Evolutionary conservation across 2,113 vertebrate genomes (phyloP), one percentile per base, ranked within the genome.

Genomic region (Solea solea): DNA sequence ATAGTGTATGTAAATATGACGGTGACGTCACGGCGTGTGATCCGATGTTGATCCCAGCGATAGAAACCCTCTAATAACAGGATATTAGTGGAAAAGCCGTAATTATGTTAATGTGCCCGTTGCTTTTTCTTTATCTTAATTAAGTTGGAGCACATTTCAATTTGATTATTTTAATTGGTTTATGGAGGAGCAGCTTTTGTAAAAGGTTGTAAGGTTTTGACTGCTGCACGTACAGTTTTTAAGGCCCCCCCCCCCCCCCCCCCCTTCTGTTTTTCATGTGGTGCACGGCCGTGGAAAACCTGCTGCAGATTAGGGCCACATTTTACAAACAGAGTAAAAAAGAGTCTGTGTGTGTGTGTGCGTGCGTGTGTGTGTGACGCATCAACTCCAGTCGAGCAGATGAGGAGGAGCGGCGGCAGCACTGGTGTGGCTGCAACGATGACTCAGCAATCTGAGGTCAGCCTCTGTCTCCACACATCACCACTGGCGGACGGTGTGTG

Each of bases 371-470:
- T 34, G 79, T 78, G 81, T 82, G 84, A 88, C 78, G 57, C 82
- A 81, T 82, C 75, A 58, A 63, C 74, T 83, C 73, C 64, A 59
- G 69, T 78, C 4, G 83, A 82, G 69, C 74, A 78, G 80, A 80
- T 72, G 77, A 84, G 74, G 72, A 84, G 75, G 68, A 77, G 80
- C 74, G 21, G 78, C 81, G 79, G 78, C 81, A 75, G 76, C 60
- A 15, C 63, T 74, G 68, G 62, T 72, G 72, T 15, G 68, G 69
- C 77, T 77, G 82, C 80, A 86, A 51, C 27, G 72, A 88, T 92
- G 89, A 90, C 84, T 92, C 90, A 89, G 90, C 90, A 79, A 72
- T 87, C 74, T 73, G 82, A 71, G 67, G 79, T 50, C 75, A 58
- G 64, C 66, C 71, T 71, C 72, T 65, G 68, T 86, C 73, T 85